Evolutionary conservation across 2,113 vertebrate species (phyloP), one percentile per base, ranked within the genome.

Genomic region (Ceyx cyanopectus): DNA sequence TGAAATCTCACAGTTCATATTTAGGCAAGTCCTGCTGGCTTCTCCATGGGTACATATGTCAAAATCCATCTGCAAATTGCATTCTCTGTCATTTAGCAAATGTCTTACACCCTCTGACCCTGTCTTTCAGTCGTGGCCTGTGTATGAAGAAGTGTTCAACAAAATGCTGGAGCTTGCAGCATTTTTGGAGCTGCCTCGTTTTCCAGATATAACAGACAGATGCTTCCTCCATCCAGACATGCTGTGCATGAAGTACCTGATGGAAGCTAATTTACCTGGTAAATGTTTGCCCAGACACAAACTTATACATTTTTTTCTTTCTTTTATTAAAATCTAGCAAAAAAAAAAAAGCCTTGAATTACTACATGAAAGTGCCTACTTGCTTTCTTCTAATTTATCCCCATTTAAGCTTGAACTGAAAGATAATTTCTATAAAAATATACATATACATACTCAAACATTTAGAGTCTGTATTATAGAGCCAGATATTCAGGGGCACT

Each of bases 221-320:
- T 98, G 97, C 93, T 98, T 98, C 92, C 97, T 99, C 62, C 99
- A 99, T 90, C 99, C 99, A 26, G 95, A 97, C 27, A 92, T 98
- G 75, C 95, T 99, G 88, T 98, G 98, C 93, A 95, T 99, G 94
- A 99, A 99, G 68, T 99, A 99, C 95, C 96, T 99, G 89, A 97
- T 97, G 43, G 99, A 99, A 76, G 96, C 97, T 87, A 99, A 99
- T 95, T 98, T 99, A 63, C 99, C 99, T 54, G 98, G 99, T 99
- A 95, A 95, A 95, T 83, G 83, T 91, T 81, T 92, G 91, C 56
- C 57, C n/a, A 87, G 89, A 79, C 46, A 30, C 0, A 0, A 75
- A 51, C 72, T 45, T 54, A 94, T 90, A 83, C 92, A 41, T 27
- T 79, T 80, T 93, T 93, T 94, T 89, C 18, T 82, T 60, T 46